These are phyloP conservation scores for Rhincodon typus DNA, from an alignment of 2,797 vertebrate genomes.

Conservation along the genomic window DNA sequence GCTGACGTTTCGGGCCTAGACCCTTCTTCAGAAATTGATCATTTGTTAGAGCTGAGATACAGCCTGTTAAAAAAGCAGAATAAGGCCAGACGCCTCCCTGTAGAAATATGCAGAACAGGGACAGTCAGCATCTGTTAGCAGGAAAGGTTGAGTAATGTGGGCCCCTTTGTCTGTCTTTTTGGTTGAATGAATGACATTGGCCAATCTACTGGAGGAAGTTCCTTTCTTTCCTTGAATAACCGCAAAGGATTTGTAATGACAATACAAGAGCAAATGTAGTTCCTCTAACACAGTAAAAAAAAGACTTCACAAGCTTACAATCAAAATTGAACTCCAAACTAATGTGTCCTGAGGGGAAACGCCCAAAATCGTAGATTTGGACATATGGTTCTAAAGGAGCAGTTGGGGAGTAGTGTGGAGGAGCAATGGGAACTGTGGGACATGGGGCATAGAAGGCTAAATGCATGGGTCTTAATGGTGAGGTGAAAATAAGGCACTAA, in stretches of 20 bases:
- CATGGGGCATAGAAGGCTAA: not conserved
- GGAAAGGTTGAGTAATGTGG: not conserved
- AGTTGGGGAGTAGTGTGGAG: not conserved
- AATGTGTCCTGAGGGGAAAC: not conserved
- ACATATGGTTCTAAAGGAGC: not conserved
- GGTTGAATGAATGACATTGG: not conserved
- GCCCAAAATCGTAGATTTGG: not conserved
- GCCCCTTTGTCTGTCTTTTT: not conserved
- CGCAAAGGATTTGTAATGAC: not conserved
- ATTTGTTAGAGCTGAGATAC: not conserved
- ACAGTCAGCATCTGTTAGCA: not conserved
- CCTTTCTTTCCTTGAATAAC: not conserved
- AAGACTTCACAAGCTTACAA: not conserved
- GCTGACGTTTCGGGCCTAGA: no score
- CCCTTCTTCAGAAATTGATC: no score
- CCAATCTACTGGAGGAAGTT: not conserved
- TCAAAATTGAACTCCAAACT: not conserved
- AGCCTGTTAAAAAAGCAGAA: not conserved
- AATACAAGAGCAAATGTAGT: no score
- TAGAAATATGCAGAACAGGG: no score
- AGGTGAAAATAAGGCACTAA: not conserved
- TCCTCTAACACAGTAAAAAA: not conserved
- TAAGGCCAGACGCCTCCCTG: no score
- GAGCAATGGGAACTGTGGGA: not conserved
- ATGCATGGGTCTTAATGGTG: not conserved